Conservation (phyloP, 2,888 invertebrate species). For the Dusona sp. region DNA sequence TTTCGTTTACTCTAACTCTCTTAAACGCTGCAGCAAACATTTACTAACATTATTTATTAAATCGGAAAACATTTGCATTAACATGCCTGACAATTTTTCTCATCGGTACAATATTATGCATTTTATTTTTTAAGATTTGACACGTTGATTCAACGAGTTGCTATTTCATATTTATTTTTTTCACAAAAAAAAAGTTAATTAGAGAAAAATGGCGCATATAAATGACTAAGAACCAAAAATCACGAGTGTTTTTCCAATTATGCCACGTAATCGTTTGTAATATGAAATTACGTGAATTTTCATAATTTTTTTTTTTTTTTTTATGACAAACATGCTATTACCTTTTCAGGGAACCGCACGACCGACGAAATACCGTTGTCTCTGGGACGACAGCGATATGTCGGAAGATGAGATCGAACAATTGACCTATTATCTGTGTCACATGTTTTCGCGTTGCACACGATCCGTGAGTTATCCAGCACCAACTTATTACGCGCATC, state of each 20-base stretch:
- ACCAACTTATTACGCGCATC: constrained; percentile 94
- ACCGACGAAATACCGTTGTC: constrained; percentile 94
- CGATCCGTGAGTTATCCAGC: constrained; percentile 94
- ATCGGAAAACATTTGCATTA: too few species aligned
- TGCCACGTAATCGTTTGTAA: not conserved
- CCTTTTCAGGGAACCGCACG: constrained; percentile 92
- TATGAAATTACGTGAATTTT: too few species aligned
- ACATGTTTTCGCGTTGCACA: constrained; percentile 93
- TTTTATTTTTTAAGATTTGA: too few species aligned
- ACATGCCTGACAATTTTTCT: too few species aligned
- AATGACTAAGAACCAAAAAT: not conserved
- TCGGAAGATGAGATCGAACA: constrained; percentile 91
- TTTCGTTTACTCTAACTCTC: too few species aligned
- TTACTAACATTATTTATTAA: too few species aligned
- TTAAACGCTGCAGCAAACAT: too few species aligned
- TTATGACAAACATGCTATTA: not conserved
- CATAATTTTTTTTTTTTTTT: not conserved
- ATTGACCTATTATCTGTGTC: constrained; percentile 93
- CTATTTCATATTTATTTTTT: not conserved
- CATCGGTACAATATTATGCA: too few species aligned
- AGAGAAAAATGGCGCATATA: not conserved
- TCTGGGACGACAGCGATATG: constrained; percentile 92
- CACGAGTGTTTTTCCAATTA: not conserved
- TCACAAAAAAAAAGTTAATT: not conserved
- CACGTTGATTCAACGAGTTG: not conserved